Base-by-base conservation (phyloP, 2,797 vertebrate species). In the Alosa sapidissima region DNA sequence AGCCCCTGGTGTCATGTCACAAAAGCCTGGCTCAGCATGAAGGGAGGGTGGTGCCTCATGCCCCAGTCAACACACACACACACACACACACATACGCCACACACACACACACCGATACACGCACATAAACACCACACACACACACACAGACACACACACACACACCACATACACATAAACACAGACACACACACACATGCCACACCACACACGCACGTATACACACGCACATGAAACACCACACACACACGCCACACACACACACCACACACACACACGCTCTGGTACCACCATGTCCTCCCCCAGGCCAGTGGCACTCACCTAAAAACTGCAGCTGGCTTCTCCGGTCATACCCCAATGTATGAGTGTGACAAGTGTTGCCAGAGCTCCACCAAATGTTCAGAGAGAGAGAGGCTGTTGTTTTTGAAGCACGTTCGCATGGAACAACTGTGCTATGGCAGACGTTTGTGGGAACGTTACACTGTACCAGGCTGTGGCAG, bases 21-120 rank as follows among this genome's bases (percentile, higher is more conserved):
- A 90, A 88, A 87, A 81, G 82, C 85, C 41, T 85, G 81, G 86
- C 88, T 84, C 89, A 87, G 89, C 88, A 81, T 84, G 88, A 87
- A 41, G 83, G 82, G 49, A 82, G 85, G 88, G 87, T 86, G 88
- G 82, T 81, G 87, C 78, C 82, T 81, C 47, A 41, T 28, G 11
- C 9, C 33, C 13, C 54, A 41, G 83, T 24, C 9, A 60, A 24
- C 28, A 33, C 33, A 33, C 33, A 11, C n/a, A 2, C 62, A 24
- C 62, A 2, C n/a, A 54, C 14, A 55, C 3, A 55, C 2, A 55
- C n/a, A n/a, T n/a, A n/a, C n/a, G n/a, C n/a, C 16, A 55, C 54
- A 55, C 54, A 21, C 54, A 1, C 11, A 51, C 11, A 10, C 11
- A 21, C 54, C 19, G 3, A 21, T 2, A 55, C 16, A 55, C 16